Percentiles rank a stretch among this genome's conserved stretches.
These are phyloP conservation scores for Eupithecia pulchellata DNA, from an alignment of 2,888 invertebrate genomes.

Conservation along the genomic window DNA sequence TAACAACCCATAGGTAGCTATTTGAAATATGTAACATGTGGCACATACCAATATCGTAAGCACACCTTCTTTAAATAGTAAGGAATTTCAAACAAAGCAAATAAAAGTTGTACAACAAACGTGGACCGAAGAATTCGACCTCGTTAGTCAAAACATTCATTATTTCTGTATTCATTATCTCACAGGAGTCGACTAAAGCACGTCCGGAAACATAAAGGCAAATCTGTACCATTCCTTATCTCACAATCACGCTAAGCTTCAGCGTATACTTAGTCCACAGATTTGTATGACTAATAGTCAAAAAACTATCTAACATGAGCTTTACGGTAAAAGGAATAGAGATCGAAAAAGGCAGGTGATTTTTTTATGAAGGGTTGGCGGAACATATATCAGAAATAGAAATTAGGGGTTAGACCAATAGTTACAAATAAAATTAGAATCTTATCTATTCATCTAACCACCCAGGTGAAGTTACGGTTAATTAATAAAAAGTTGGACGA, in stretches of 20 bases:
- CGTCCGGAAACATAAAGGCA: conserved; percentile 57
- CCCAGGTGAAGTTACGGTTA: conserved; percentile 69
- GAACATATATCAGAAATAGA: conserved; percentile 74
- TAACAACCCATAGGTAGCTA: neutral
- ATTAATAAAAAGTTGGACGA: conserved; percentile 51
- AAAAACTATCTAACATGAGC: conserved; percentile 20
- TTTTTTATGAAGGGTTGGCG: conserved; percentile 35
- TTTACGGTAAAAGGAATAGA: conserved; percentile 19
- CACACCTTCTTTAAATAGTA: conserved; percentile 27
- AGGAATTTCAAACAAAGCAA: conserved; percentile 30
- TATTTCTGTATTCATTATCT: conserved; percentile 56
- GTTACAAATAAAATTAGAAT: conserved; percentile 76
- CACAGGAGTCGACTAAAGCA: conserved; percentile 53
- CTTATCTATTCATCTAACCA: conserved; percentile 75
- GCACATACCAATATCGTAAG: conserved; percentile 9
- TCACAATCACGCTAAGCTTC: conserved; percentile 55
- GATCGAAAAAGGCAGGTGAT: conserved; percentile 22
- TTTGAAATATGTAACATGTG: conserved; percentile 14
- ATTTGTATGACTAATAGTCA: conserved; percentile 74
- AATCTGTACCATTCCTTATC: conserved; percentile 55
- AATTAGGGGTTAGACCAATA: conserved; percentile 77
- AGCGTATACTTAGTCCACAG: conserved; percentile 48
- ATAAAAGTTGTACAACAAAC: conserved; percentile 38
- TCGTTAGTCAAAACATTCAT: conserved; percentile 46
- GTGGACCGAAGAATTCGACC: conserved; percentile 40